These are phyloP conservation scores for Silurus lanzhouensis DNA, from an alignment of 2,797 vertebrate species.

Conservation along the genomic window DNA sequence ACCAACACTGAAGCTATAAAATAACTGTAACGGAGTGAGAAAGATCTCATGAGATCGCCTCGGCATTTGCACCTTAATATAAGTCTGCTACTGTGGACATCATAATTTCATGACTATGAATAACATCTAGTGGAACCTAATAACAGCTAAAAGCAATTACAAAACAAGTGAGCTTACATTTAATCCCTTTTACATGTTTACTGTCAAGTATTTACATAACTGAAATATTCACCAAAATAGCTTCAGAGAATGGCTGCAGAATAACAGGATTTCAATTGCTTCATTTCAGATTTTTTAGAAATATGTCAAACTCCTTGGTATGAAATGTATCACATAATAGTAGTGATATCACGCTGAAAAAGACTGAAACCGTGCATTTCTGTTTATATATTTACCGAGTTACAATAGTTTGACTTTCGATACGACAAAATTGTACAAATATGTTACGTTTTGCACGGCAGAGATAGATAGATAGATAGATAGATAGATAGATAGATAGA, in stretches of 20 bases:
- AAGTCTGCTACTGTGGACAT: slow-evolving; percentile 19
- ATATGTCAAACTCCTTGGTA: not conserved
- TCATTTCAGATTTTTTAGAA: not conserved
- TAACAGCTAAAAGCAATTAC: not conserved
- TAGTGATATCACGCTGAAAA: not conserved
- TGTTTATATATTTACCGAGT: not conserved
- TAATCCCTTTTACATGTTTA: slow-evolving; percentile 33
- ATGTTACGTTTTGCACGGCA: too few species aligned
- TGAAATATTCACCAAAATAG: slow-evolving; percentile 5
- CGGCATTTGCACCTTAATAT: slow-evolving; percentile 27
- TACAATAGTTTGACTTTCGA: too few species aligned
- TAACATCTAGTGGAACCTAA: slow-evolving; percentile 4
- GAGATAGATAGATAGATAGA: not conserved
- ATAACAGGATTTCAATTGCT: not conserved
- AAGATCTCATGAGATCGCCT: slow-evolving; percentile 12
- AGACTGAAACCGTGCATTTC: not conserved
- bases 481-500: not conserved
- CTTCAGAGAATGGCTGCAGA: not conserved
- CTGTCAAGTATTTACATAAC: slow-evolving; percentile 12
- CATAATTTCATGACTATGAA: slow-evolving; percentile 22
- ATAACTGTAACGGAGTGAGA: not conserved
- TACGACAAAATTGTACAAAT: too few species aligned
- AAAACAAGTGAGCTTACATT: slow-evolving; percentile 21
- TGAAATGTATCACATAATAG: not conserved
- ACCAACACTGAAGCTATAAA: not conserved